Percentiles rank a stretch among this genome's conserved stretches.
Evolutionary conservation across 2,888 invertebrate genomes (phyloP).

Genomic region (Himalopsyche kuldschensis): DNA sequence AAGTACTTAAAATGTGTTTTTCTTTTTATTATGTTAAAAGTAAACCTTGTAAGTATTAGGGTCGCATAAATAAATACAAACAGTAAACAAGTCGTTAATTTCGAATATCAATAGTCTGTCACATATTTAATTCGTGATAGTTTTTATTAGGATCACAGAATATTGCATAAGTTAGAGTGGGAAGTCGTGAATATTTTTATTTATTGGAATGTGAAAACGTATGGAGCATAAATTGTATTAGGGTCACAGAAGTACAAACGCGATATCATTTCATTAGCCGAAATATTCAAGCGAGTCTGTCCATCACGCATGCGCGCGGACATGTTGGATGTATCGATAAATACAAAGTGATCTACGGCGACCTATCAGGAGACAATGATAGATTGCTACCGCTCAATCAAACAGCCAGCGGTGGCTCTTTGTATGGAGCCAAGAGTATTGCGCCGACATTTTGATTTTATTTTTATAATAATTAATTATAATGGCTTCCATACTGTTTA

Average conservation of each 20-base stretch:
- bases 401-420: not conserved
- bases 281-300: not conserved
- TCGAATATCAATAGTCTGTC: too few relatives aligned
- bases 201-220: not conserved
- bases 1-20: too few relatives aligned
- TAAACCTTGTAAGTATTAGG: too few relatives aligned
- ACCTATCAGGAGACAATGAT: not conserved
- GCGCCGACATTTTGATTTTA: not conserved
- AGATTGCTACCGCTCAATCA: slow-evolving; percentile 1
- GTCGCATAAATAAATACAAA: too few relatives aligned
- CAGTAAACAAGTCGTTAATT: too few relatives aligned
- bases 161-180: not conserved
- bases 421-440: not conserved
- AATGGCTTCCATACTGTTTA: too few relatives aligned
- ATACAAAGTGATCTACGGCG: slow-evolving; percentile 1
- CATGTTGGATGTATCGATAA: not conserved
- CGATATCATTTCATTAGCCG: not conserved
- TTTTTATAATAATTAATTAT: not conserved
- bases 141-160: not conserved
- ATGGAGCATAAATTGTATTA: not conserved
- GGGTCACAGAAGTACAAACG: not conserved
- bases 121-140: too few relatives aligned
- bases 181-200: not conserved
- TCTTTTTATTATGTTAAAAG: too few relatives aligned
- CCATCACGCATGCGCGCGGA: slow-evolving; percentile 1